Conservation (phyloP, 1,140 invertebrate species). For the Procambarus clarkii region DNA sequence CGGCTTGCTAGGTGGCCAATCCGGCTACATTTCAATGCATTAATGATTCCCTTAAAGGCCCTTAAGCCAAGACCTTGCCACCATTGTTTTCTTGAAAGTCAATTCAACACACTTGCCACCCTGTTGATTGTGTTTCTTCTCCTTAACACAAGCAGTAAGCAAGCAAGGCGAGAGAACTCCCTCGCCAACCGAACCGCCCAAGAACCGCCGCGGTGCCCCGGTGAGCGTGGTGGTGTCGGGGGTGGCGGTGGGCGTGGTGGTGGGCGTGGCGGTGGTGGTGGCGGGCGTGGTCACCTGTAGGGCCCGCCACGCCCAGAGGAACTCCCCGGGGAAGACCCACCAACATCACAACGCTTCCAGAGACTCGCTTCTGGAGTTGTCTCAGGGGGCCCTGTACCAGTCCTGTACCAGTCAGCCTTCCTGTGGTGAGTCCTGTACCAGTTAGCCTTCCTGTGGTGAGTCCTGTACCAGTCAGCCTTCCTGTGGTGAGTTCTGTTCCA, state of each 20-base stretch:
- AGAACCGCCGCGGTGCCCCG: constrained; percentile 3
- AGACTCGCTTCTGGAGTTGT: constrained; percentile 51
- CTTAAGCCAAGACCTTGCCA: too few species aligned
- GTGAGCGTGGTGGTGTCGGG: constrained; percentile 51
- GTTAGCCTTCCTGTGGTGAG: too few species aligned
- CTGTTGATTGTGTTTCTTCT: not conserved
- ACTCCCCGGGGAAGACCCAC: constrained; percentile 8
- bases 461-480: too few species aligned
- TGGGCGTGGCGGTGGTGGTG: constrained; percentile 55
- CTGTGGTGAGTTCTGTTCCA: too few species aligned
- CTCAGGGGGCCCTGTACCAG: constrained; percentile 35
- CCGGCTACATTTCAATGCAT: too few species aligned
- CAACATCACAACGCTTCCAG: constrained; percentile 22
- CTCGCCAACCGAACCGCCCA: not conserved
- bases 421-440: constrained; percentile 21
- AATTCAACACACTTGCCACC: not conserved
- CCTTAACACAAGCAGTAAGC: not conserved
- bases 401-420: constrained; percentile 14
- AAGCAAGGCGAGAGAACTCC: not conserved
- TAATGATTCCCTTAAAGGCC: too few species aligned
- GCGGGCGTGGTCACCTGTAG: constrained; percentile 55
- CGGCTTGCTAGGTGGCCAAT: too few species aligned
- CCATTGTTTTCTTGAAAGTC: not conserved
- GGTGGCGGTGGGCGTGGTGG: constrained; percentile 41
- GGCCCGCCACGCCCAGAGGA: constrained; percentile 19